Evolutionary conservation across 2,888 invertebrate genomes (phyloP), one percentile per base, ranked within the genome.

Genomic region (Mythimna impura): DNA sequence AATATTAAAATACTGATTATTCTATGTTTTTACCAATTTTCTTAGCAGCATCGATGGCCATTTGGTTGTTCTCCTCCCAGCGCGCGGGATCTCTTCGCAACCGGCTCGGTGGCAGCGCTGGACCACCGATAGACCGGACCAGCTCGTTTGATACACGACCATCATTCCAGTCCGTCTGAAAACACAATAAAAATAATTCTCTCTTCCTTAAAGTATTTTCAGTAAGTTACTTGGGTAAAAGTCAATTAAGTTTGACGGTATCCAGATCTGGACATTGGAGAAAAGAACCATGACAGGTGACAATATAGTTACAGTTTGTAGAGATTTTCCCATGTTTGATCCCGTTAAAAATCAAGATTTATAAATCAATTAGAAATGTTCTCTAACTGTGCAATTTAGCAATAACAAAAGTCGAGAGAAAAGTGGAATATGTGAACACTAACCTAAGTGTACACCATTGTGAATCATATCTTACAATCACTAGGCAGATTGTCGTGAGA

Each of bases 81-180:
- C 98, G 97, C 5, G 97, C 97, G 0, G 98, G 97, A 89, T 98
- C 98, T 0, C 97, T 96, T 67, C 97, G 97, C 74, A 99, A 94
- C 88, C 98, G 97, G 83, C 98, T 98, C 76, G 98, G 98, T 12
- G 98, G 97, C 0, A 98, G 97, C 1, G 98, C 98, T 0, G 98
- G 97, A 0, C 99, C 99, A 7, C 99, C 99, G 81, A 99, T 96
- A 17, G 98, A 98, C 84, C 98, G 97, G 17, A 99, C 98, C 71
- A 99, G 96, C 88, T 98, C 98, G 88, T 98, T 98, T 30, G 99
- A 97, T 0, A 98, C 98, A 87, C 97, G 97, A 2, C 99, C 99
- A 91, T 99, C 99, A 91, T 99, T 99, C 99, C 99, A 99, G 90
- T 99, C 99, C 85, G 98, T 98, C 99, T 99, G 94, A 8, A 20